Base-by-base conservation (phyloP, 2,113 vertebrate species). In the Polyodon spathula region DNA sequence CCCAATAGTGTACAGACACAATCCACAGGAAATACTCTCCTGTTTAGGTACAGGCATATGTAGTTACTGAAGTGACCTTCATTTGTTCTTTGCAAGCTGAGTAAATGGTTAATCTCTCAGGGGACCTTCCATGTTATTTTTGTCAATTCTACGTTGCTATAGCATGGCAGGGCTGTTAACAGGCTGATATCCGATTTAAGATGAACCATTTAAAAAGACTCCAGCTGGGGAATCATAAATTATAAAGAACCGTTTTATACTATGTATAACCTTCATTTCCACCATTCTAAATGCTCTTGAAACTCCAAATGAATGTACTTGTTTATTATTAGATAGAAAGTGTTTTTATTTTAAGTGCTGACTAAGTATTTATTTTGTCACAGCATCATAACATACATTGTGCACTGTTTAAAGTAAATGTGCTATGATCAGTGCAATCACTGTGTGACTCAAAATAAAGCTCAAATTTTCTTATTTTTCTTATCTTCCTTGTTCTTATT, bases 71-170 rank as follows among this genome's bases (percentile, higher is more conserved):
- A 69, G 70, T 70, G 67, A 78, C 83, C 73, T 88, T 87, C 71
- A 76, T 67, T 81, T 81, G 73, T 68, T 87, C 76, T 83, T 79
- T 78, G 73, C 70, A 71, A 66, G 54, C 72, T 63, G 66, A 81
- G 78, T 71, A 76, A 78, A 76, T 12, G 6, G 68, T 70, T 84
- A 75, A 78, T 83, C 76, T 78, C 78, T 73, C 68, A 52, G 65
- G 69, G 74, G 79, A 82, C 74, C 63, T 51, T 70, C 69, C 66
- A 65, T 66, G 54, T n/a, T 81, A 81, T 83, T 76, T 86, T 71
- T 66, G 80, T 77, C 79, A 80, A 79, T 85, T 84, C 79, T 75
- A 77, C 69, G 77, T 72, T 75, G 81, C 75, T 71, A 68, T 78
- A 78, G 75, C 62, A 56, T 63, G 74, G 65, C 54, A 75, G 40